Evolutionary conservation across 2,797 vertebrate genomes (phyloP).

Genomic region (Linurgus olivaceus): DNA sequence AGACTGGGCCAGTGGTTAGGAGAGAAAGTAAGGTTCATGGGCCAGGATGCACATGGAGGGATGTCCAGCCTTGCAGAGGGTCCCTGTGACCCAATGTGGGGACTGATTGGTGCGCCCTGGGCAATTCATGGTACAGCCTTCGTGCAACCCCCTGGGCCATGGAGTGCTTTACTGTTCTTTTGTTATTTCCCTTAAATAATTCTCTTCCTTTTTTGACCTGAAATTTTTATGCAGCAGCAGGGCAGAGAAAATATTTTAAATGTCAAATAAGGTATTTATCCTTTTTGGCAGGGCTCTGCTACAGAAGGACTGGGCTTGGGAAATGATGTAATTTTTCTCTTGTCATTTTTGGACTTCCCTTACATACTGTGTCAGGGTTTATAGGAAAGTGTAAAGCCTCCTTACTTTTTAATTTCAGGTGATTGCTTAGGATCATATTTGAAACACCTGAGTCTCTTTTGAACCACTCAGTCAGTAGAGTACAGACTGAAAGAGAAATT

Average conservation of each 20-base stretch:
- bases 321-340: not conserved
- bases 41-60: not conserved
- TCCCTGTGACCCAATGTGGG: not conserved
- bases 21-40: not conserved
- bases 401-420: not conserved
- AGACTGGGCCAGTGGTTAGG: not conserved
- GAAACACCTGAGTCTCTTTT: not conserved
- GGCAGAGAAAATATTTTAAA: not conserved
- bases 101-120: not conserved
- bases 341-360: constrained; percentile 26
- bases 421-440: not conserved
- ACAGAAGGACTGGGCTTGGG: not conserved
- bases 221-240: not conserved
- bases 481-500: not conserved
- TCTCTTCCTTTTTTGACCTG: not conserved
- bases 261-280: constrained; percentile 16
- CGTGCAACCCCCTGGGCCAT: fast-evolving
- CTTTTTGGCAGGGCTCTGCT: not conserved
- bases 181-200: not conserved
- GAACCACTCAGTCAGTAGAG: fast-evolving
- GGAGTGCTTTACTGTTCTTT: not conserved
- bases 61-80: fast-evolving
- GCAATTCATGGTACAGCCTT: not conserved
- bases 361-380: not conserved
- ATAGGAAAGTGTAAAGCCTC: not conserved